Percentiles rank a stretch among this genome's conserved stretches.
Conservation (phyloP, 1,140 invertebrate genomes). For the Bombus fervidus region DNA sequence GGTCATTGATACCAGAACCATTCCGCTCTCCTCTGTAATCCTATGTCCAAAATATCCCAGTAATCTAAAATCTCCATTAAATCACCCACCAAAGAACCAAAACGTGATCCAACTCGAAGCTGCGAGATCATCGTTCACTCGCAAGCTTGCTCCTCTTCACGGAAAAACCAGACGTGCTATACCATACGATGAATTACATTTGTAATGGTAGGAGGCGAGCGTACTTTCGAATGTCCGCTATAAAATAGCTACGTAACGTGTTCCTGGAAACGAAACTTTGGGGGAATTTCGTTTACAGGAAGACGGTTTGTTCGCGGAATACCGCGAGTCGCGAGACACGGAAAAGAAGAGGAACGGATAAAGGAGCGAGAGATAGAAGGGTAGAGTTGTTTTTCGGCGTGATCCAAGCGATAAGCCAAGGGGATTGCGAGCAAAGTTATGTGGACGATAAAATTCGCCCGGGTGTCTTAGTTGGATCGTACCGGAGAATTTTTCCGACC, state of each 20-base stretch:
- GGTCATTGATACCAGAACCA: neutral
- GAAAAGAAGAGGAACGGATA: neutral
- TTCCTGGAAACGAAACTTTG: neutral
- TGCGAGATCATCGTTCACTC: neutral
- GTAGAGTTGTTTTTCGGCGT: slow-evolving; percentile 1
- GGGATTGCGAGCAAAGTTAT: slow-evolving; percentile 5
- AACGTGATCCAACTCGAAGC: too few species aligned
- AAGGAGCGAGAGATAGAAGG: neutral
- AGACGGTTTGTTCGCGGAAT: neutral
- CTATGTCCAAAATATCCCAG: too few species aligned
- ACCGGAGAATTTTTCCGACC: neutral
- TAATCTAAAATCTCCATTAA: neutral
- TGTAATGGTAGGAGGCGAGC: neutral
- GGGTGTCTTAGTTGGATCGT: neutral
- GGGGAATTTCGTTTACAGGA: slow-evolving; percentile 9
- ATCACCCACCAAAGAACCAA: neutral
- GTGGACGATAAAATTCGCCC: slow-evolving; percentile 22
- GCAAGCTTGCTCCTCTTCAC: neutral
- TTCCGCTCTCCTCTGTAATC: neutral
- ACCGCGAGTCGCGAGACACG: neutral
- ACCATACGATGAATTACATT: neutral
- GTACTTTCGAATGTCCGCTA: slow-evolving; percentile 3
- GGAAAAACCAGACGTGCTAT: neutral
- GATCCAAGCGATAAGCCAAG: slow-evolving; percentile 26
- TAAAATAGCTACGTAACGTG: slow-evolving; percentile 21